Evolutionary conservation across 92 coral and sea anemone species (phyloP).

Genomic region (Nematostella vectensis): DNA sequence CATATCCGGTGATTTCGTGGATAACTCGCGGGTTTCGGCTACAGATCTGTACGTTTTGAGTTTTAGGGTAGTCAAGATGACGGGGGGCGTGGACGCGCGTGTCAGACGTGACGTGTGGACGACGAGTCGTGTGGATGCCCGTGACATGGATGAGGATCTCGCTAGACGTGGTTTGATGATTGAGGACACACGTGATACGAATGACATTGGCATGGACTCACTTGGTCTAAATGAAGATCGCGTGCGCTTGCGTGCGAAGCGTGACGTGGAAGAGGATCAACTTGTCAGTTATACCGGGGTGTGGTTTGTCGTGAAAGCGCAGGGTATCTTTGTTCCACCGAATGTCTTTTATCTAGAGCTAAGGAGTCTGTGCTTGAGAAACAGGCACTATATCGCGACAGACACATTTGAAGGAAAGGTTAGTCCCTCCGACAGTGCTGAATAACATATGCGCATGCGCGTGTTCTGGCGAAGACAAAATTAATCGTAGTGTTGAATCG

Average conservation of each 20-base stretch:
- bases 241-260: constrained; percentile 2
- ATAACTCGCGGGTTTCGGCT: constrained; percentile 4
- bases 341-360: constrained; percentile 8
- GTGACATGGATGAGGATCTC: not conserved
- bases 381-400: too few relatives aligned
- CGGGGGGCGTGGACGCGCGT: constrained; percentile 3
- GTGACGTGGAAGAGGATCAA: not conserved
- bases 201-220: not conserved
- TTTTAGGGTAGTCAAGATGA: not conserved
- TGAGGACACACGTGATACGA: not conserved
- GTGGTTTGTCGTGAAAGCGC: constrained; percentile 9
- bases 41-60: constrained; percentile 31
- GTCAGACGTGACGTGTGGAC: constrained; percentile 1
- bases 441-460: too few relatives aligned
- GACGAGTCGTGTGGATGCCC: too few relatives aligned
- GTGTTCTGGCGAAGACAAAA: too few relatives aligned
- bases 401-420: constrained; percentile 17
- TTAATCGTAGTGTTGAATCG: too few relatives aligned
- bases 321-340: not conserved
- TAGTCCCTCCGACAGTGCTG: too few relatives aligned
- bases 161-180: not conserved
- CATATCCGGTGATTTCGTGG: constrained; percentile 12
- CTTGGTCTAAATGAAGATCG: not conserved
- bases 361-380: not conserved
- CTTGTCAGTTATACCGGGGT: constrained; percentile 7